Evolutionary conservation across 2,797 vertebrate species (phyloP).

Genomic region (Sciaenops ocellatus): DNA sequence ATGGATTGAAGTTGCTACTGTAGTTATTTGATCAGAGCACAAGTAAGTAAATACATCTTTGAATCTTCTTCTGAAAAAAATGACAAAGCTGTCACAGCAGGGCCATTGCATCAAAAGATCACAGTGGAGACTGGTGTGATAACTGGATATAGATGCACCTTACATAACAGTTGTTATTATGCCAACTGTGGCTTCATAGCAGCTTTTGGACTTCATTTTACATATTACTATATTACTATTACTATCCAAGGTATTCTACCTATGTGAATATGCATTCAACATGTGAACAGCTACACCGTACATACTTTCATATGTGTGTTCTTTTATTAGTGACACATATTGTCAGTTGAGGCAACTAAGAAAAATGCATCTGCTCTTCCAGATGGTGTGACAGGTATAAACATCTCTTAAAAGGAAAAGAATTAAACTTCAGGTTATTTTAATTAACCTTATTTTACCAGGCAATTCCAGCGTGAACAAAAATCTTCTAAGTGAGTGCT

Average conservation of each 20-base stretch:
- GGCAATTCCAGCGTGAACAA: not conserved
- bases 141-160: not conserved
- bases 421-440: constrained; percentile 18
- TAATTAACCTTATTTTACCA: constrained; percentile 23
- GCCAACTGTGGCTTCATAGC: not conserved
- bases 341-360: constrained; percentile 1
- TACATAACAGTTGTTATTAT: constrained; percentile 6
- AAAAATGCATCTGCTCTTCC: constrained; percentile 23
- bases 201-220: constrained; percentile 7
- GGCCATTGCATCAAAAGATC: not conserved
- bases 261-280: not conserved
- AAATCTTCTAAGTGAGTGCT: constrained; percentile 20
- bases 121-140: not conserved
- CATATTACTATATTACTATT: no score
- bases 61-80: not conserved
- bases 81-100: not conserved
- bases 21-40: not conserved
- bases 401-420: not conserved
- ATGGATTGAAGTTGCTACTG: not conserved
- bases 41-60: not conserved
- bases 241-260: not conserved
- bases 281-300: not conserved
- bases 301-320: not conserved
- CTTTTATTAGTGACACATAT: constrained; percentile 10
- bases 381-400: constrained; percentile 1